phyloP scores from a whole-genome alignment of 1,140 invertebrate genomes.

The Babylonia areolata region DNA sequence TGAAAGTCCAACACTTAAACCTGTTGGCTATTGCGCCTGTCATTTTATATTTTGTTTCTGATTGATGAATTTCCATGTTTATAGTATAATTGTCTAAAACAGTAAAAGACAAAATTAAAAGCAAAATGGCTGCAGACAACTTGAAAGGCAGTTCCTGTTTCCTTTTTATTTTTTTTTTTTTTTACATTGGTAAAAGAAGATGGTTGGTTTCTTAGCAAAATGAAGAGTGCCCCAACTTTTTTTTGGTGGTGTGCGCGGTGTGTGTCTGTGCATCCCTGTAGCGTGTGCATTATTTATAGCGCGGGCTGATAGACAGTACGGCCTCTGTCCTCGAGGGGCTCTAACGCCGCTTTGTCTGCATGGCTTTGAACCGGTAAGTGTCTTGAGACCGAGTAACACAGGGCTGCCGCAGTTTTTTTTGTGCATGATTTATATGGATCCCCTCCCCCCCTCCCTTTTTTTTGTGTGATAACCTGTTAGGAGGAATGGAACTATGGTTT shows the following conservation, averaged over 20 bases:
- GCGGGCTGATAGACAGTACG: too few species aligned
- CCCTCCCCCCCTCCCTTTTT: too few species aligned
- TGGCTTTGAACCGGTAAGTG: not conserved
- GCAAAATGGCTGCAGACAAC: not conserved
- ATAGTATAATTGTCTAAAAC: not conserved
- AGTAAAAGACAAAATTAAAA: not conserved
- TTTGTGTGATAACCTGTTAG: not conserved
- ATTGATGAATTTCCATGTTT: too few species aligned
- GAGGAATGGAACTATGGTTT: constrained; percentile 5
- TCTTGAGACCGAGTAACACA: not conserved
- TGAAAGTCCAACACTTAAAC: too few species aligned
- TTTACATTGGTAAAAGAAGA: not conserved
- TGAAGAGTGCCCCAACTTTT: not conserved
- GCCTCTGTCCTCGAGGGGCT: too few species aligned
- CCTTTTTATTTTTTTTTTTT: not conserved
- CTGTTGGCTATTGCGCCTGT: too few species aligned
- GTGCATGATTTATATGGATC: not conserved
- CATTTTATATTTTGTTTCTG: too few species aligned
- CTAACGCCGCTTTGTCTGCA: not conserved
- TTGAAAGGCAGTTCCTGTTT: not conserved
- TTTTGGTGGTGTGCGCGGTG: not conserved
- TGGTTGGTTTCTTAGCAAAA: not conserved
- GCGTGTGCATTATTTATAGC: too few species aligned
- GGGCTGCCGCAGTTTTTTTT: not conserved
- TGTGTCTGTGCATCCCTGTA: too few species aligned